Evolutionary conservation across 2,797 vertebrate species (phyloP).

Genomic region (Centropyge bicolor): DNA sequence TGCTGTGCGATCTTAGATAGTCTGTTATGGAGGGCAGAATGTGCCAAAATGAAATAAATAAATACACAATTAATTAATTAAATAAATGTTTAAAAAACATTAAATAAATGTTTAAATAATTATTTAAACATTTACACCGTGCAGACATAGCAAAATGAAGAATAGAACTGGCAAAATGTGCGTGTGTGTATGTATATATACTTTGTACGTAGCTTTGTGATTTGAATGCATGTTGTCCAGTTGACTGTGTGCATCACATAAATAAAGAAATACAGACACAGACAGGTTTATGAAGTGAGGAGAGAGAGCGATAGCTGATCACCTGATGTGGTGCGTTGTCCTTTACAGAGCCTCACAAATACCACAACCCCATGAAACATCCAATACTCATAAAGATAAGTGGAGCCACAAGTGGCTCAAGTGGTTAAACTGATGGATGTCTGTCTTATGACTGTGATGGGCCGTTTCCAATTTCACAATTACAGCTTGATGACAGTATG

Average conservation of each 20-base stretch:
- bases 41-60: no score
- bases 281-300: neutral
- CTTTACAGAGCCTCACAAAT: no score
- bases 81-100: no score
- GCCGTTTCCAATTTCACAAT: neutral
- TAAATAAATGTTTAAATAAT: no score
- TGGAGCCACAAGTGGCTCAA: neutral
- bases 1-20: no score
- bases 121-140: no score
- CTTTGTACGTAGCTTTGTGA: neutral
- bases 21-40: no score
- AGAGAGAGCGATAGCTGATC: neutral
- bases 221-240: neutral
- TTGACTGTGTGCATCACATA: neutral
- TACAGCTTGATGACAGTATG: no score
- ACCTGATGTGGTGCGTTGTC: neutral
- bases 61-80: no score
- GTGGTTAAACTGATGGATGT: neutral
- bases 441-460: neutral
- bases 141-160: conserved; percentile 9
- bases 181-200: neutral
- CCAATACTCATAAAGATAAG: neutral
- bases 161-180: neutral
- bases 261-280: neutral
- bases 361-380: no score